Base-by-base conservation (phyloP, 1,140 invertebrate species). In the Papilio aristodemus region DNA sequence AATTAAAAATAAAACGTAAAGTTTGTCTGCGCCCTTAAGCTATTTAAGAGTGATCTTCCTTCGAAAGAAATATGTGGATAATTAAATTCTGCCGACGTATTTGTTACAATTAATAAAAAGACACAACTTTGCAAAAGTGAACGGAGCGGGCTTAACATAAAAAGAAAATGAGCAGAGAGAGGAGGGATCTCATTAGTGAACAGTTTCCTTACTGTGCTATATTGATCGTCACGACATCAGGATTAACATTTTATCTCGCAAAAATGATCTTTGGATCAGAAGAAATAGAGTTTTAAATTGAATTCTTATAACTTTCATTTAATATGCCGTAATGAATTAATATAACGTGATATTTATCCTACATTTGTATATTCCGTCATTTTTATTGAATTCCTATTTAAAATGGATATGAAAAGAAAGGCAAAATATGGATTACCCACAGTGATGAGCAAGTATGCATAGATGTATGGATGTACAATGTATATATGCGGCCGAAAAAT, bases 141-240 rank as follows among this genome's bases (percentile, higher is more conserved):
- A 37, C 58, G 58, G 27, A 37, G 36, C 27, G 27, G 58, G 58
- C 58, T 60, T 37, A 60, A 60, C 58, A 60, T 60, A 60, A 60
- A 60, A 60, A 63, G 46, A 54, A 54, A 54, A 54, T 25, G 46
- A 54, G 46, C 46, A 10, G 46, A 54, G 46, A 54, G 36, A 63
- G 32, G 60, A 63, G 60, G 60, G 60, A 63, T 63, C 60, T 63
- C 60, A 63, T 63, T 63, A 63, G 60, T 63, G 60, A 63, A 63
- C 60, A 63, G 60, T 63, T 63, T 63, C 60, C 60, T 63, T 63
- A 63, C 60, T 41, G 36, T 37, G 60, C 60, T 63, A 39, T 63
- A 63, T 39, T 63, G 60, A 63, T 63, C 11, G 37, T 63, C 19
- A 54, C 46, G 46, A 43, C 41, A 14, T 43, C 41, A 43, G 41